These are phyloP conservation scores for Chrysodeixis includens DNA, from an alignment of 2,888 invertebrate genomes.

Conservation along the genomic window DNA sequence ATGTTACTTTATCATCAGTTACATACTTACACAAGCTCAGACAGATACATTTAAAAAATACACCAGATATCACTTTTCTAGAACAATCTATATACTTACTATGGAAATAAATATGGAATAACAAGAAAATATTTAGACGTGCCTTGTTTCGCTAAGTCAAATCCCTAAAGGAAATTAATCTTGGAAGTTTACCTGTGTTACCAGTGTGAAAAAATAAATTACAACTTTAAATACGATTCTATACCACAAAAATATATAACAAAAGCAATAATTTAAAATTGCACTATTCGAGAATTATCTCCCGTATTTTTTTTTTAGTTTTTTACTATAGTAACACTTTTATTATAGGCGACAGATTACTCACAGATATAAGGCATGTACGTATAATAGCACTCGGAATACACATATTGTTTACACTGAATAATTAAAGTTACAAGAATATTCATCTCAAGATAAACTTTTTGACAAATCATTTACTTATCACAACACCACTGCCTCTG, in stretches of 20 bases:
- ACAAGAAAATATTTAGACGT: conserved; percentile 35
- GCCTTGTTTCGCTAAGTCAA: conserved; percentile 16
- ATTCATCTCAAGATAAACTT: background rate
- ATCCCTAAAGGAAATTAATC: conserved; percentile 12
- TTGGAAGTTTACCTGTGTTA: conserved; percentile 29
- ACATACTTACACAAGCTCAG: conserved; percentile 57
- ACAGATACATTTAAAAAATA: conserved; percentile 55
- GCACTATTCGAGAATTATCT: conserved; percentile 26
- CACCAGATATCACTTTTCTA: conserved; percentile 51
- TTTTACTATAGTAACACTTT: conserved; percentile 35
- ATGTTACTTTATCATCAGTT: conserved; percentile 68
- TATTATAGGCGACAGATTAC: conserved; percentile 37
- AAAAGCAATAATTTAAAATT: conserved; percentile 21
- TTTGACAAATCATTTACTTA: background rate
- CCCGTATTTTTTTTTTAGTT: conserved; percentile 12
- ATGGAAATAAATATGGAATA: conserved; percentile 58
- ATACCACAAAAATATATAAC: background rate
- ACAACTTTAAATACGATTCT: conserved; percentile 4
- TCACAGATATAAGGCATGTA: conserved; percentile 58
- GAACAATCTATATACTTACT: conserved; percentile 45
- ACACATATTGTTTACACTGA: conserved; percentile 38
- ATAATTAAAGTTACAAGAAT: conserved; percentile 23
- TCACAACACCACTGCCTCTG: background rate
- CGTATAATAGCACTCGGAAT: conserved; percentile 50
- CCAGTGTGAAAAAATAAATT: background rate